Conservation (phyloP, 2,888 invertebrate species). For the Drosophila quinaria region DNA sequence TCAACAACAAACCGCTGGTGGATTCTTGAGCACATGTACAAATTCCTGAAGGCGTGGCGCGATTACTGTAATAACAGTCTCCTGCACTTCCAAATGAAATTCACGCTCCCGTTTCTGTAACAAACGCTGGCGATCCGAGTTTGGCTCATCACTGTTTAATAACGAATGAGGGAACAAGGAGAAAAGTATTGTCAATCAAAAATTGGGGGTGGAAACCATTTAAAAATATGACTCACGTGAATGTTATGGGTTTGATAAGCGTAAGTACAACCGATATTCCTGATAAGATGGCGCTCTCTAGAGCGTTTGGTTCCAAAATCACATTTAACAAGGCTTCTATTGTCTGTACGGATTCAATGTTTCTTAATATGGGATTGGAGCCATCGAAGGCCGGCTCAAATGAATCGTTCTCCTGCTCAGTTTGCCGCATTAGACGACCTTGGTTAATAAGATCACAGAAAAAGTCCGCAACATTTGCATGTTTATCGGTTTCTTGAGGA, state of each 20-base stretch:
- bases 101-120: slow-evolving; percentile 86
- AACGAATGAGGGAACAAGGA: too few relatives aligned
- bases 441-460: slow-evolving; percentile 93
- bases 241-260: slow-evolving; percentile 86
- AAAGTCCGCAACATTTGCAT: slow-evolving; percentile 94
- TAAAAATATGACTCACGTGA: slow-evolving; percentile 65
- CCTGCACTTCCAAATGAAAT: slow-evolving; percentile 88
- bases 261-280: slow-evolving; percentile 93
- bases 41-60: slow-evolving; percentile 90
- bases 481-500: slow-evolving; percentile 90
- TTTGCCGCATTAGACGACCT: slow-evolving; percentile 87
- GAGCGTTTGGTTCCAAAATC: slow-evolving; percentile 89
- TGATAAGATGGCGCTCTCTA: slow-evolving; percentile 91
- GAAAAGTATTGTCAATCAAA: not conserved
- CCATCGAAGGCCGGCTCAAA: slow-evolving; percentile 84
- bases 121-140: slow-evolving; percentile 81
- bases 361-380: slow-evolving; percentile 90
- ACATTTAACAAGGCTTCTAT: slow-evolving; percentile 90
- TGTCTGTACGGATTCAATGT: slow-evolving; percentile 89
- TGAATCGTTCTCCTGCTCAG: slow-evolving; percentile 87
- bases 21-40: slow-evolving; percentile 89
- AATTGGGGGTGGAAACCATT: slow-evolving; percentile 6
- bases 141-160: slow-evolving; percentile 83
- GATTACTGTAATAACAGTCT: slow-evolving; percentile 89
- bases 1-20: slow-evolving; percentile 88